Evolutionary conservation across 2,888 invertebrate genomes (phyloP), one percentile per base, ranked within the genome.

Genomic region (Metellina segmentata): DNA sequence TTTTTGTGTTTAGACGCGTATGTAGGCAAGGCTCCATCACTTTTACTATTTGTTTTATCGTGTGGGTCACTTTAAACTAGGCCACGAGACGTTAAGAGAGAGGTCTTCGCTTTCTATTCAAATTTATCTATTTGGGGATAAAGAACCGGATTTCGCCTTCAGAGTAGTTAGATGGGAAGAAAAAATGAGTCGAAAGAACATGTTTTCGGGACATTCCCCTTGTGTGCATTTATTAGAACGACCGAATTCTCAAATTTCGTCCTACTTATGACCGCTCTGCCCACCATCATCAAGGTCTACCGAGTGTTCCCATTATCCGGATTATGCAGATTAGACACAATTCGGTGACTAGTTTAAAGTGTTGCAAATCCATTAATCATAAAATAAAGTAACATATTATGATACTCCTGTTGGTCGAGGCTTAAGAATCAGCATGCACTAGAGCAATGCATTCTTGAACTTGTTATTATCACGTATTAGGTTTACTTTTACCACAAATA

Each of bases 61-160:
- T 53, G 81, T 81, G 79, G 79, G 79, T 81, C 79, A 81, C 79
- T 87, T 87, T 87, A 87, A 87, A 87, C n/a, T 87, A 71, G 87
- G 79, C 52, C 72, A 81, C 48, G 71, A 72, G 72, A 71, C 79
- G 19, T 70, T 77, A 51, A 34, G 34, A 34, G 78, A 70, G 49
- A 83, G 78, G 20, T 20, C 77, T 51, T 20, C 61, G 71, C 53
- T 72, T 87, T 81, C 75, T 87, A 87, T 87, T 87, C 87, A 87
- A 87, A 87, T 87, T 87, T 87, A 19, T 49, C 72, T 52, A 81
- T 79, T 87, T 71, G 51, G 61, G 79, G 86, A 75, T 79, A 69
- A 53, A 72, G 70, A 87, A 87, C 87, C 87, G 87, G 87, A 87
- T 87, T 71, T 75, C n/a, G 52, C 34, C 34, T 19, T 52, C 52